A percentile compares a stretch with the other conserved stretches of the same genome.
phyloP scores from a whole-genome alignment of 2,113 vertebrate species.

The Anser brachyrhynchus region DNA sequence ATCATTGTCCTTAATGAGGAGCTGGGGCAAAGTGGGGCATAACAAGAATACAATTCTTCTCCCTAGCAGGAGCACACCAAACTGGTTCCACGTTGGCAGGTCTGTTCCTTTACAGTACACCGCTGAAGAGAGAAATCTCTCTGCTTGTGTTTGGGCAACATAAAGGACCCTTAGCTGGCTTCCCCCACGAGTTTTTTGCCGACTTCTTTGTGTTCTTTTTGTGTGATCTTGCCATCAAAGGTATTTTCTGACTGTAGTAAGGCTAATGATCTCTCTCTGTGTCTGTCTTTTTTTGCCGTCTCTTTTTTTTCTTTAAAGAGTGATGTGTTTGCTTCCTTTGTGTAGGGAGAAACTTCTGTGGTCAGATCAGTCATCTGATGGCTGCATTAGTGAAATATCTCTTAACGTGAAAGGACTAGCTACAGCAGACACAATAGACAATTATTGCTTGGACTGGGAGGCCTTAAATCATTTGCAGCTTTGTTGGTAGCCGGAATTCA shows the following conservation, averaged over 20 bases:
- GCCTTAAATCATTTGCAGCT: conserved; percentile 55
- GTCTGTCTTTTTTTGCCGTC: not conserved
- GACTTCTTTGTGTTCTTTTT: conserved; percentile 27
- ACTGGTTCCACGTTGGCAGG: conserved; percentile 12
- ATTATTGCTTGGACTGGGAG: conserved; percentile 52
- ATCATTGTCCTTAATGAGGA: not conserved
- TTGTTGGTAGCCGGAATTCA: conserved; percentile 46
- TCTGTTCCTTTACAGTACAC: not conserved
- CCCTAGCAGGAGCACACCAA: not conserved
- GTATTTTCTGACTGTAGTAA: conserved; percentile 47
- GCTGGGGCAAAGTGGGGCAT: not conserved
- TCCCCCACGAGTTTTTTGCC: not conserved
- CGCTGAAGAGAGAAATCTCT: not conserved
- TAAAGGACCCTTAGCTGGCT: conserved; percentile 26
- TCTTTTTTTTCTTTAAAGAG: conserved; percentile 13
- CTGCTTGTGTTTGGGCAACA: conserved; percentile 6
- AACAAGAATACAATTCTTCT: not conserved
- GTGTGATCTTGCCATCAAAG: conserved; percentile 65
- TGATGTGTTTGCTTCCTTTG: conserved; percentile 52
- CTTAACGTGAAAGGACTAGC: conserved; percentile 44
- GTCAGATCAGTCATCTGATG: conserved; percentile 53
- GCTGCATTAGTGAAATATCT: conserved; percentile 52
- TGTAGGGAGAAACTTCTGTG: conserved; percentile 46
- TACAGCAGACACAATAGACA: conserved; percentile 62
- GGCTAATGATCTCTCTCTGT: conserved; percentile 58